Evolutionary conservation across 64 coral and sea anemone species (phyloP).

Genomic region (Montipora foliosa): DNA sequence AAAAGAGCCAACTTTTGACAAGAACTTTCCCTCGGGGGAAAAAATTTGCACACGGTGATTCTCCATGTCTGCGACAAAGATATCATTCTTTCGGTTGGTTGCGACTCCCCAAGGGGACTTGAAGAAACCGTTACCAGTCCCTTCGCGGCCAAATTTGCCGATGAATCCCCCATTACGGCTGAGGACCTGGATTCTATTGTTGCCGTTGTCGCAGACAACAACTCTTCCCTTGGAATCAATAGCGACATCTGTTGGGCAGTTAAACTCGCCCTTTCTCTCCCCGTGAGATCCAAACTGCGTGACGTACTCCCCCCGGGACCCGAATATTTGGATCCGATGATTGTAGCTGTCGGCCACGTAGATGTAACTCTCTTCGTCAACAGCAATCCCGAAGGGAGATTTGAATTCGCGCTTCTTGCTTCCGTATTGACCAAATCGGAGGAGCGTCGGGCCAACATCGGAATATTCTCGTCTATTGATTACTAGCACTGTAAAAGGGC

Average conservation of each 20-base stretch:
- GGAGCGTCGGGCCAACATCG: slow-evolving; percentile 91
- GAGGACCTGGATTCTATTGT: slow-evolving; percentile 93
- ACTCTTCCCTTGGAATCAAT: slow-evolving; percentile 83
- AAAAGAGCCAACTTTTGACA: slow-evolving; percentile 83
- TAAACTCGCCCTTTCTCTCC: slow-evolving; percentile 91
- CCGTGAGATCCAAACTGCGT: slow-evolving; percentile 88
- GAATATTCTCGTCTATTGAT: slow-evolving; percentile 97
- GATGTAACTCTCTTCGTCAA: slow-evolving; percentile 83
- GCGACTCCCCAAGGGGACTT: slow-evolving; percentile 99
- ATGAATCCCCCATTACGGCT: slow-evolving; percentile 89
- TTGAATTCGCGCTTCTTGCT: slow-evolving; percentile 98
- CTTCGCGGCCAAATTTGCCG: slow-evolving; percentile 96
- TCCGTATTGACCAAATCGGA: slow-evolving; percentile 95
- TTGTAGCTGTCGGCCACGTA: slow-evolving; percentile 99
- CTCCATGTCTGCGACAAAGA: slow-evolving; percentile 98
- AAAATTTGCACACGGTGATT: slow-evolving; percentile 95
- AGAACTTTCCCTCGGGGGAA: slow-evolving; percentile 92
- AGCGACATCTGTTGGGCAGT: slow-evolving; percentile 97
- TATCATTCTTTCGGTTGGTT: slow-evolving; percentile 74
- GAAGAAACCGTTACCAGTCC: slow-evolving; percentile 90
- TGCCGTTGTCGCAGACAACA: slow-evolving; percentile 96
- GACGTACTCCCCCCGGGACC: slow-evolving; percentile 80
- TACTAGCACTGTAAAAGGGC: slow-evolving; percentile 94
- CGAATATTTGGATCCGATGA: slow-evolving; percentile 93
- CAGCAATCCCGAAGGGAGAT: slow-evolving; percentile 89